Percentiles rank a stretch among this genome's conserved stretches.
Conservation (phyloP, 2,888 invertebrate genomes). For the Morpho deidamia region DNA sequence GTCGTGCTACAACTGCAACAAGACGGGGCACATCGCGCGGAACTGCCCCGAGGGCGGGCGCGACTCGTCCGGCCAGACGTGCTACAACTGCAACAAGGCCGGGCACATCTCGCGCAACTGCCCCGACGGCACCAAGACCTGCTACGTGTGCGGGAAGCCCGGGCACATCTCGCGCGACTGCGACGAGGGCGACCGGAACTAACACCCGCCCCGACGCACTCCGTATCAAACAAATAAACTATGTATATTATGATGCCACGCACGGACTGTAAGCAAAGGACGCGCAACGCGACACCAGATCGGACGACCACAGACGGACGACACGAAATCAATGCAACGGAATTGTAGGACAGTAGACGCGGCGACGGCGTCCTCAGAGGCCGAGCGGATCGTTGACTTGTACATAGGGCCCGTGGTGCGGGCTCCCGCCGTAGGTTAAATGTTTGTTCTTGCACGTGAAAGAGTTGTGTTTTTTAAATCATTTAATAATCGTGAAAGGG, state of each 20-base stretch:
- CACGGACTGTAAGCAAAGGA: constrained; percentile 77
- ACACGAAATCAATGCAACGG: constrained; percentile 65
- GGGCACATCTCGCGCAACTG: constrained; percentile 94
- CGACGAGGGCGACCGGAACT: constrained; percentile 86
- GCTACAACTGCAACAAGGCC: constrained; percentile 96
- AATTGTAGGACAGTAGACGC: constrained; percentile 66
- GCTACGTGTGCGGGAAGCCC: constrained; percentile 95
- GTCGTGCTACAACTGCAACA: constrained; percentile 97
- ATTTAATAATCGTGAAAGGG: constrained; percentile 74
- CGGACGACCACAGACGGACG: constrained; percentile 62
- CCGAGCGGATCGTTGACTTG: constrained; percentile 71
- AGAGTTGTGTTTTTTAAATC: constrained; percentile 76
- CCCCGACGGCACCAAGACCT: constrained; percentile 91
- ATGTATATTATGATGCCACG: constrained; percentile 74
- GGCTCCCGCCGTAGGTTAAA: constrained; percentile 53
- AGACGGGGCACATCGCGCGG: constrained; percentile 94
- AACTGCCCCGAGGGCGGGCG: constrained; percentile 88
- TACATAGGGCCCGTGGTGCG: constrained; percentile 60
- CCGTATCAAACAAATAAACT: constrained; percentile 49
- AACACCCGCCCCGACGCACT: constrained; percentile 45
- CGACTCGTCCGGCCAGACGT: constrained; percentile 85
- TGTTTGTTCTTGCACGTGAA: constrained; percentile 75
- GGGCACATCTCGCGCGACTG: constrained; percentile 95
- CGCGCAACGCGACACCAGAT: constrained; percentile 61
- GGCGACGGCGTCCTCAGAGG: constrained; percentile 46